Conservation (phyloP, 2,888 invertebrate species). For the Philaethria dido region DNA sequence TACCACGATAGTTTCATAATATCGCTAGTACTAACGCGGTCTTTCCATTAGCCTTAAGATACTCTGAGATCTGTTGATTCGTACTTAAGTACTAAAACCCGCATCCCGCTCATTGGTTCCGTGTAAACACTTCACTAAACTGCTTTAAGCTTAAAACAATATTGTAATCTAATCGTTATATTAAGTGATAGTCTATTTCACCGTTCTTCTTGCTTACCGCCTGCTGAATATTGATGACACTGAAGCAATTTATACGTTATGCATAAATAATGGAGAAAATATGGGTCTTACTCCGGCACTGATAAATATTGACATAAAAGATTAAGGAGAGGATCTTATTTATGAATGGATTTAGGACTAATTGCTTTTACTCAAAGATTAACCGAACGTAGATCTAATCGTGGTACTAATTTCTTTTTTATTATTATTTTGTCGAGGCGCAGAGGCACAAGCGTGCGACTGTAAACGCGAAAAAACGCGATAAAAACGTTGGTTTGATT, state of each 20-base stretch:
- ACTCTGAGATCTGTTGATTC: neutral
- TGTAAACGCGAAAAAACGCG: no score
- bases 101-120: constrained; percentile 5
- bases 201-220: constrained; percentile 50
- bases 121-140: constrained; percentile 6
- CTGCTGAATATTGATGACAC: constrained; percentile 77
- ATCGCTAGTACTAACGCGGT: neutral
- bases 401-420: no score
- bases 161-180: constrained; percentile 46
- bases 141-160: constrained; percentile 38
- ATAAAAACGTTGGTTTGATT: no score
- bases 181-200: constrained; percentile 48
- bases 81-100: neutral
- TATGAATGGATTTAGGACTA: constrained; percentile 16
- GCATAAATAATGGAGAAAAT: constrained; percentile 78
- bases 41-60: neutral
- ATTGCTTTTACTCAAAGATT: constrained; percentile 19
- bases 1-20: neutral
- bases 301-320: constrained; percentile 24
- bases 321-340: constrained; percentile 14
- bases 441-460: no score
- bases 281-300: constrained; percentile 24
- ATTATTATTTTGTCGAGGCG: no score
- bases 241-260: constrained; percentile 80
- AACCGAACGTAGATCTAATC: neutral